phyloP scores from a whole-genome alignment of 37 sponge, comb jelly and placozoan species.

The Diacarnus erythraeanus region DNA sequence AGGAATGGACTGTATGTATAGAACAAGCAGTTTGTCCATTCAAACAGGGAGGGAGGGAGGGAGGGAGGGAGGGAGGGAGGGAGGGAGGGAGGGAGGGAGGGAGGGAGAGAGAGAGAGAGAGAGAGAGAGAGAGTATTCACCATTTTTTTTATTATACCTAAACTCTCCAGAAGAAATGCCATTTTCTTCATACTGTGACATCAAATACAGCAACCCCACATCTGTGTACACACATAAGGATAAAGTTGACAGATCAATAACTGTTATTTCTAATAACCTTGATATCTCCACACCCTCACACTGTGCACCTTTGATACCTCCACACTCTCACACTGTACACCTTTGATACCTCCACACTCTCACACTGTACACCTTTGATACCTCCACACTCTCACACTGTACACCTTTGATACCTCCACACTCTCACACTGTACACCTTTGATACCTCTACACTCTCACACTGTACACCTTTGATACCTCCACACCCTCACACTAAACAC shows the following conservation, averaged over 20 bases:
- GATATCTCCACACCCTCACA: too few species aligned
- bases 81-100: background rate
- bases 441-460: too few species aligned
- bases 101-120: background rate
- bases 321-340: too few species aligned
- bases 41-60: background rate
- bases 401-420: too few species aligned
- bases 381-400: too few species aligned
- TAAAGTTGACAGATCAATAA: background rate
- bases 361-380: too few species aligned
- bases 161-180: conserved; percentile 20
- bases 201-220: conserved; percentile 49
- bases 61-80: background rate
- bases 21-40: background rate
- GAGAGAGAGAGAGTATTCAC: background rate
- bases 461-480: too few species aligned
- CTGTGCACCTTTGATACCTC: too few species aligned
- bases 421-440: too few species aligned
- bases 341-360: too few species aligned
- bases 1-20: conserved; percentile 39
- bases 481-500: too few species aligned
- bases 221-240: conserved; percentile 24
- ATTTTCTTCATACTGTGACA: conserved; percentile 49
- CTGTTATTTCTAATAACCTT: too few species aligned
- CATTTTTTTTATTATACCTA: conserved; percentile 25